phyloP scores from a whole-genome alignment of 2,113 vertebrate genomes.

The Pseudopodoces humilis region DNA sequence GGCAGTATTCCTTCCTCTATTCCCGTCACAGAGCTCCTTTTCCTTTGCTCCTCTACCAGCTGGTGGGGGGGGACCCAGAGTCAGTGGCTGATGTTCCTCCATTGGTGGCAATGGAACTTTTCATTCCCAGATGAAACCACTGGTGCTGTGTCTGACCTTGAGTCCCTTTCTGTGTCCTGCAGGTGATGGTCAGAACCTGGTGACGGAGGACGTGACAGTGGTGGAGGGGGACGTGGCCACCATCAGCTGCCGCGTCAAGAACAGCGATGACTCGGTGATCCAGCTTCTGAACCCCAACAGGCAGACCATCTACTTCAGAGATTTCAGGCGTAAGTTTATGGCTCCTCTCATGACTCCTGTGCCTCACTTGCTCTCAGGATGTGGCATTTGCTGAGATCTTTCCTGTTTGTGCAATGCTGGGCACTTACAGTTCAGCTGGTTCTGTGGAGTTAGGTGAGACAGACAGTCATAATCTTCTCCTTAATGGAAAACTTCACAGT shows the following conservation, averaged over 20 bases:
- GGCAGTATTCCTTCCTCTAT: rapidly evolving
- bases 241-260: constrained; percentile 87
- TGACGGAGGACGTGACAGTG: constrained; percentile 87
- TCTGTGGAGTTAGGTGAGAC: constrained; percentile 60
- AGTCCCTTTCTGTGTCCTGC: not conserved
- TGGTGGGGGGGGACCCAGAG: not conserved
- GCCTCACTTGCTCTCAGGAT: not conserved
- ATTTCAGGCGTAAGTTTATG: constrained; percentile 91
- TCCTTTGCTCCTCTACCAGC: rapidly evolving
- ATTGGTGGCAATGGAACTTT: not conserved
- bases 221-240: constrained; percentile 83
- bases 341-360: not conserved
- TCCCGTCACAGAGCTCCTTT: not conserved
- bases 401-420: not conserved
- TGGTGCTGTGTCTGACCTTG: rapidly evolving
- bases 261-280: constrained; percentile 96
- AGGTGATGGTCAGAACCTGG: constrained; percentile 90
- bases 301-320: constrained; percentile 90
- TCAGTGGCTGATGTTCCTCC: rapidly evolving
- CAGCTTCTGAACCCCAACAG: constrained; percentile 98
- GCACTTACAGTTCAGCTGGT: constrained; percentile 2
- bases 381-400: not conserved
- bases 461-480: constrained; percentile 79
- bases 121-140: not conserved
- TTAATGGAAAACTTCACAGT: constrained; percentile 85